Evolutionary conservation across 2,797 vertebrate species (phyloP).

Genomic region (Margarornis squamiger): DNA sequence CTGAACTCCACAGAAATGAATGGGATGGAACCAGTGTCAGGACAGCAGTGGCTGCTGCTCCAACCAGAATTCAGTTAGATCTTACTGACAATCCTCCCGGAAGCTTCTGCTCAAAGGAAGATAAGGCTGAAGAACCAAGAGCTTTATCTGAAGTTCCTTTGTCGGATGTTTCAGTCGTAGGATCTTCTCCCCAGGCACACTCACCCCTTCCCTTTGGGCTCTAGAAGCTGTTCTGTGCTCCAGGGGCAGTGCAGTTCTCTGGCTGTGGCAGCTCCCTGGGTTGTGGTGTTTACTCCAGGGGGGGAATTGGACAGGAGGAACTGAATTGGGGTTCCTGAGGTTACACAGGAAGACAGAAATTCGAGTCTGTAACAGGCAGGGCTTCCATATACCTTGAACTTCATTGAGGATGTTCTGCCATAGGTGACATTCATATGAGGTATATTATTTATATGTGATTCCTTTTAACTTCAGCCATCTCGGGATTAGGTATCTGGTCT

Average conservation of each 20-base stretch:
- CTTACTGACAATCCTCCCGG: not conserved
- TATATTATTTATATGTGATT: not conserved
- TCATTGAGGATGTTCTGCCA: not conserved
- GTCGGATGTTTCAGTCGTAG: rapidly evolving
- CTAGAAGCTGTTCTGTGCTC: not conserved
- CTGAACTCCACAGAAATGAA: not conserved
- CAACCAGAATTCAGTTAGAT: not conserved
- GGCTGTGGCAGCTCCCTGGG: not conserved
- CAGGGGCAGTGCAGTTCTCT: not conserved
- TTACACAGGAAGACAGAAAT: not conserved
- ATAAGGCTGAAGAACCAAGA: not conserved
- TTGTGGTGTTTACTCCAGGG: not conserved
- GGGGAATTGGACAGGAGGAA: not conserved
- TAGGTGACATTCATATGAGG: not conserved
- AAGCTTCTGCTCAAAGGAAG: not conserved
- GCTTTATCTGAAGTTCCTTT: not conserved
- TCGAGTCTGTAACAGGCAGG: not conserved
- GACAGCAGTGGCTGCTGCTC: not conserved
- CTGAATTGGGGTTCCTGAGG: not conserved
- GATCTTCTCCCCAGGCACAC: not conserved
- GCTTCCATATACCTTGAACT: not conserved
- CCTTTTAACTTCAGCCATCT: not conserved
- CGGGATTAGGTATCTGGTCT: not conserved
- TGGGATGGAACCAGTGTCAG: not conserved
- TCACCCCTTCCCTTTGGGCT: not conserved